These are phyloP conservation scores for Aplysia californica DNA, from an alignment of 1,140 invertebrate species.

Conservation along the genomic window DNA sequence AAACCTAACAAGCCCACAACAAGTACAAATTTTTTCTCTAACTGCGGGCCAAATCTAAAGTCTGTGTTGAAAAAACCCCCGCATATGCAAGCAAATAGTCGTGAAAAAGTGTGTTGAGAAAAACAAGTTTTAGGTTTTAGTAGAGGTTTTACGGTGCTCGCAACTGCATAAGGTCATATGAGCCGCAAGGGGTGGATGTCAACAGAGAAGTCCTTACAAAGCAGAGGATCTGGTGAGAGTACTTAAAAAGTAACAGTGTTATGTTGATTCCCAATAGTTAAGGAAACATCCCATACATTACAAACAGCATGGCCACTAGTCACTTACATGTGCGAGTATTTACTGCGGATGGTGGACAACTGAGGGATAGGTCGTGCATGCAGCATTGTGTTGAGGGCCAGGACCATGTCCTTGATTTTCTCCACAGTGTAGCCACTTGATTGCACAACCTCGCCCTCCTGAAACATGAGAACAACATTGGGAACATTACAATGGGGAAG, in stretches of 20 bases:
- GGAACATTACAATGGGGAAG: neutral
- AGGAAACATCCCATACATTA: neutral
- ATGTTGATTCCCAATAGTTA: too few species aligned
- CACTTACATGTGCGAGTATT: constrained; percentile 92
- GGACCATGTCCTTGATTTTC: constrained; percentile 80
- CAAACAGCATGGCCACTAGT: neutral
- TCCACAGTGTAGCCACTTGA: constrained; percentile 86
- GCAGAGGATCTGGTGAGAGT: too few species aligned
- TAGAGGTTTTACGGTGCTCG: neutral
- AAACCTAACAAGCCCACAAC: too few species aligned
- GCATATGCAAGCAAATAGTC: too few species aligned
- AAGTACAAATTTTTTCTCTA: too few species aligned
- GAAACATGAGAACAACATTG: neutral
- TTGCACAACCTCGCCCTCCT: constrained; percentile 86
- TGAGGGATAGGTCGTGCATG: constrained; percentile 80
- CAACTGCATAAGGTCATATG: neutral
- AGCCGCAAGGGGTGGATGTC: neutral
- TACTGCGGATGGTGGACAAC: constrained; percentile 87
- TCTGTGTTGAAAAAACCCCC: too few species aligned
- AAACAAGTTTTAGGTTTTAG: too few species aligned
- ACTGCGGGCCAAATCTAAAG: too few species aligned
- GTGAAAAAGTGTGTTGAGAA: too few species aligned
- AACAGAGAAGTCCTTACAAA: too few species aligned
- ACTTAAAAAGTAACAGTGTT: too few species aligned
- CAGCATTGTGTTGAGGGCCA: constrained; percentile 81